Percentiles rank a stretch among this genome's conserved stretches.
phyloP scores from a whole-genome alignment of 2,888 invertebrate species.

The Pinctada fucata region DNA sequence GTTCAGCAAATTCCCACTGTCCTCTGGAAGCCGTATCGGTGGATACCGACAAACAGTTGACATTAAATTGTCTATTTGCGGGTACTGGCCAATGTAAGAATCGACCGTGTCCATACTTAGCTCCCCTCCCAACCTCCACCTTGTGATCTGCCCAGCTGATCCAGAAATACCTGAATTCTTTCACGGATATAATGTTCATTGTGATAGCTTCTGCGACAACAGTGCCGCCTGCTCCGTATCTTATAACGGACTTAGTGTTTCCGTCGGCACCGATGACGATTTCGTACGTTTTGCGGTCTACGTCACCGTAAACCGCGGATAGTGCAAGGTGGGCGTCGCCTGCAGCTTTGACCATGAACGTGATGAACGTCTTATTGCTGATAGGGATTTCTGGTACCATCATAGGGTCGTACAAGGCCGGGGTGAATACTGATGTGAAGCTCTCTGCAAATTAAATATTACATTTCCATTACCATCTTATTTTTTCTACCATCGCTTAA shows the following conservation, averaged over 20 bases:
- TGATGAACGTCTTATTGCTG: conserved; percentile 68
- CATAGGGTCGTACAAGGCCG: conserved; percentile 71
- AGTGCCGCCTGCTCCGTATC: conserved; percentile 66
- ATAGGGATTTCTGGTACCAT: conserved; percentile 73
- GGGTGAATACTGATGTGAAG: conserved; percentile 73
- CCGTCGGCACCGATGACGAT: conserved; percentile 70
- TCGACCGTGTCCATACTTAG: conserved; percentile 61
- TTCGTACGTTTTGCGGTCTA: conserved; percentile 71
- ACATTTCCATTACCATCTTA: not conserved
- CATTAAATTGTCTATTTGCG: conserved; percentile 63
- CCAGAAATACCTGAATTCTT: conserved; percentile 73
- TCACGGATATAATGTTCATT: conserved; percentile 60
- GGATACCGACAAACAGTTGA: conserved; percentile 73
- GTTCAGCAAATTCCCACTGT: conserved; percentile 74
- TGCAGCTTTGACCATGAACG: conserved; percentile 71
- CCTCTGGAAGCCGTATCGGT: conserved; percentile 70
- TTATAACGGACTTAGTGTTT: conserved; percentile 68
- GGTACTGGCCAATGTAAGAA: conserved; percentile 69
- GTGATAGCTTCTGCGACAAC: conserved; percentile 66
- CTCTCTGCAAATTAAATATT: conserved; percentile 62
- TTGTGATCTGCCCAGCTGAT: conserved; percentile 67
- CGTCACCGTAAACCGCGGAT: conserved; percentile 73
- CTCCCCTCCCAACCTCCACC: conserved; percentile 70
- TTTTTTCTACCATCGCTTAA: not conserved
- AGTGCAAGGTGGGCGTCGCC: conserved; percentile 71